Percentiles rank a stretch among this genome's conserved stretches.
Conservation (phyloP, 2,797 vertebrate species). For the Triplophysa bombifrons region DNA sequence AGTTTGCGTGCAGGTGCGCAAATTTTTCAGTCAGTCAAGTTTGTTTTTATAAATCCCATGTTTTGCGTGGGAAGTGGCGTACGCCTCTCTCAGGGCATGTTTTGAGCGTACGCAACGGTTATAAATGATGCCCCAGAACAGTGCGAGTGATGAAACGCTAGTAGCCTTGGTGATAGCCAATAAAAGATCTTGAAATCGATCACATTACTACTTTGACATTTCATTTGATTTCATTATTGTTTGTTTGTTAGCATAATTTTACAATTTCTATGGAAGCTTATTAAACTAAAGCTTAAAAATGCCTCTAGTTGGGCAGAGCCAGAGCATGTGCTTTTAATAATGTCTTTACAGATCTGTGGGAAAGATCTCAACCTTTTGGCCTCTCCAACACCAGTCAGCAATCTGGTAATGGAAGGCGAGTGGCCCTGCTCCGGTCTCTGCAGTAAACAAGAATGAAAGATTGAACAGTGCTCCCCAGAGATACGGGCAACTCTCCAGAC, state of each 20-base stretch:
- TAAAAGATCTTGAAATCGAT: too few relatives aligned
- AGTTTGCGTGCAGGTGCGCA: too few relatives aligned
- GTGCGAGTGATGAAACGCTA: too few relatives aligned
- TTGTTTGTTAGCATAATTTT: neutral
- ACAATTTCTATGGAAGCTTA: neutral
- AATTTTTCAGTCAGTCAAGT: too few relatives aligned
- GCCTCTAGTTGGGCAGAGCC: neutral
- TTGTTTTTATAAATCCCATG: too few relatives aligned
- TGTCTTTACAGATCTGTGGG: slow-evolving; percentile 17
- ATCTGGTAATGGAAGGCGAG: slow-evolving; percentile 42
- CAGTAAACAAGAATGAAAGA: slow-evolving; percentile 39
- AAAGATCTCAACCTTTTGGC: slow-evolving; percentile 37
- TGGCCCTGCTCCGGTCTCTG: slow-evolving; percentile 27
- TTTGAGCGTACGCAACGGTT: too few relatives aligned
- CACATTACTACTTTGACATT: too few relatives aligned
- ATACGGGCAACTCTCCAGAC: slow-evolving; percentile 46
- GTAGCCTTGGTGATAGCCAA: too few relatives aligned
- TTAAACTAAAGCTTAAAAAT: neutral
- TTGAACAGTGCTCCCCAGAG: slow-evolving; percentile 35
- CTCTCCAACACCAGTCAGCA: slow-evolving; percentile 46
- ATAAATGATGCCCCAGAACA: too few relatives aligned
- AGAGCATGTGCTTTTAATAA: neutral
- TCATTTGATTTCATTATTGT: neutral
- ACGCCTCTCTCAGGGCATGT: too few relatives aligned
- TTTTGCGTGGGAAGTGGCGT: too few relatives aligned